A percentile compares a stretch with the other conserved stretches of the same genome.
Evolutionary conservation across 2,888 invertebrate genomes (phyloP).

Genomic region (Formica aserva): DNA sequence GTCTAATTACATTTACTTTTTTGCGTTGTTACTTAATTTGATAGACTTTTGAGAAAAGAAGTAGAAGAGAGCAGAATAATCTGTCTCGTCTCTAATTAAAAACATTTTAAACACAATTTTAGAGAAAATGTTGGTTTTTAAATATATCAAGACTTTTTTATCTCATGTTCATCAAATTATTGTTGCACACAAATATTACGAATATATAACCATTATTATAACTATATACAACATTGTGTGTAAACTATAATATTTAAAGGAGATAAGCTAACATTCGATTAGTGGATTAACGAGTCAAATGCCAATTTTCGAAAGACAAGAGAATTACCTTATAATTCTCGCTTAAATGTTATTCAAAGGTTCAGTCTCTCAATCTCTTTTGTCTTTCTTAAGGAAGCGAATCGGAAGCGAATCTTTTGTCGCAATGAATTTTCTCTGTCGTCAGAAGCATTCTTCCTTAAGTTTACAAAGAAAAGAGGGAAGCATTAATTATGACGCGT

Average conservation of each 20-base stretch:
- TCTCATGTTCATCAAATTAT: not conserved
- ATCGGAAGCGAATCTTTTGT: not conserved
- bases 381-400: not conserved
- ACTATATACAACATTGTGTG: not conserved
- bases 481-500: conserved; percentile 26
- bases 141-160: not conserved
- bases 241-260: not conserved
- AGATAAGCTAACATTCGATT: not conserved
- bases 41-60: not conserved
- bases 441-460: not conserved
- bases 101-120: not conserved
- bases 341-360: conserved; percentile 15
- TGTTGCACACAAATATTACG: not conserved
- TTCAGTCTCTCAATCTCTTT: not conserved
- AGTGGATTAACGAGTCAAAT: not conserved
- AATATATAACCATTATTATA: not conserved
- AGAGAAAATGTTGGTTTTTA: not conserved
- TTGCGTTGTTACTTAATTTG: not conserved
- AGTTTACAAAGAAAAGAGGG: not conserved
- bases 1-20: not conserved
- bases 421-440: not conserved
- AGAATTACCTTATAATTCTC: conserved; percentile 1
- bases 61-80: not conserved
- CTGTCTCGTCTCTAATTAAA: not conserved
- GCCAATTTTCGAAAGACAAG: not conserved